Base-by-base conservation (phyloP, 2,113 vertebrate genomes). In the Chloropsis cyanopogon region DNA sequence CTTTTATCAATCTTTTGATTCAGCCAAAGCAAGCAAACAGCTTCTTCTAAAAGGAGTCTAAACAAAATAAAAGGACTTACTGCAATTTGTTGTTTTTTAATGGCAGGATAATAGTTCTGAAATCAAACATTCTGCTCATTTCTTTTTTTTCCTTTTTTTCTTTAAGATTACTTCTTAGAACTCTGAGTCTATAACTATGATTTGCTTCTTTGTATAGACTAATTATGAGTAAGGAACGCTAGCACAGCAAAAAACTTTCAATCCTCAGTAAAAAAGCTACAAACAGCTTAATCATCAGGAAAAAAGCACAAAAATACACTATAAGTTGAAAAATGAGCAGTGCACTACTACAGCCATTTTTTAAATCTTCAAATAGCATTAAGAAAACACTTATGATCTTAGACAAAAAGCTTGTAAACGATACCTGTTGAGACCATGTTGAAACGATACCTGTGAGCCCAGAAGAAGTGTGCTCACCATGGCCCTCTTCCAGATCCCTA, bases 1-100 rank as follows among this genome's bases (percentile, higher is more conserved):
- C 80, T 88, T 88, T 63, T 77, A 92, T 92, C 87, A 82, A 72
- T 47, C 53, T 82, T 84, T 80, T 88, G 70, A 92, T 90, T 95
- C 29, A 65, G 61, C 9, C 73, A 87, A 91, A 76, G 20, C 19
- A 76, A 87, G 50, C 61, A 69, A 89, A 72, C 9, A 87, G 54
- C 57, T 79, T 25, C 29, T 88, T 87, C 78, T 82, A 57, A 92
- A 92, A 84, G n/a, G 16, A 85, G 24, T 10, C 18, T 39, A 78
- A 88, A 52, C 46, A 86, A 90, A 96, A 64, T 10, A 22, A 79
- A 82, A 75, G 65, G 24, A 19, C 44, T 83, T 46, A 50, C 20
- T 52, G 46, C 3, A 31, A 82, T 65, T 47, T 83, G 16, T 56
- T 91, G 31, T 20, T 77, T 86, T 76, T 53, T 57, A 84, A 69